Evolutionary conservation across 2,797 vertebrate genomes (phyloP).

Genomic region (Centroberyx gerrardi): DNA sequence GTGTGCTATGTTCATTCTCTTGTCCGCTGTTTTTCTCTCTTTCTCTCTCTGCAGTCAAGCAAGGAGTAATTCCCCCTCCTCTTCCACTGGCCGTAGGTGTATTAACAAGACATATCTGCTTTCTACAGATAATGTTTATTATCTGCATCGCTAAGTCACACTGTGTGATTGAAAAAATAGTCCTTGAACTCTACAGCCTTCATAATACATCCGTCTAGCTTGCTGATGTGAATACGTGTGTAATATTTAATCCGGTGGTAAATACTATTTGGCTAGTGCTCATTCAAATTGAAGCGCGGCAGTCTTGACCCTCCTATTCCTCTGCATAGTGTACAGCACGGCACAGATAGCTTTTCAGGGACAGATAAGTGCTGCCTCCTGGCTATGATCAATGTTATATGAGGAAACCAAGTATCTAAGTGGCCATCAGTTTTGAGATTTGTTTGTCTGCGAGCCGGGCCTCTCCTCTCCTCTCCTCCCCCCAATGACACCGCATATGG

Average conservation of each 20-base stretch:
- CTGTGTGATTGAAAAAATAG: background rate
- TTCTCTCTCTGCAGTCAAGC: background rate
- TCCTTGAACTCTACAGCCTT: background rate
- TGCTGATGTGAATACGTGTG: too few species aligned
- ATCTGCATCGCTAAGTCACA: background rate
- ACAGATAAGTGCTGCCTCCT: slow-evolving; percentile 12
- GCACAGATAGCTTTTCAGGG: background rate
- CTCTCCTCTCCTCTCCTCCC: slow-evolving; percentile 1
- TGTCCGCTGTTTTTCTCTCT: background rate
- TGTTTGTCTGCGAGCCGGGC: slow-evolving; percentile 35
- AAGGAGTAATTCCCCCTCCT: slow-evolving; percentile 10
- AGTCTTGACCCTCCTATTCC: background rate
- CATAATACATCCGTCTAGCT: too few species aligned
- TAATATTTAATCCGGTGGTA: background rate
- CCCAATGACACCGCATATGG: slow-evolving; percentile 48
- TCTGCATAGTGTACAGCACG: background rate
- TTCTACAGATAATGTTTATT: slow-evolving; percentile 4
- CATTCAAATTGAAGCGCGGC: too few species aligned
- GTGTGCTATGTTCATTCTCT: slow-evolving; percentile 4
- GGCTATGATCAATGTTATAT: slow-evolving; percentile 33
- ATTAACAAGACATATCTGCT: slow-evolving; percentile 13
- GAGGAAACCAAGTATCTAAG: slow-evolving; percentile 26
- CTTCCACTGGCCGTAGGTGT: background rate
- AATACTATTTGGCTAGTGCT: background rate
- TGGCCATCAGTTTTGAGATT: slow-evolving; percentile 39